Percentiles rank a stretch among this genome's conserved stretches.
Conservation (phyloP, 2,888 invertebrate genomes). For the Cheilosia pagana region DNA sequence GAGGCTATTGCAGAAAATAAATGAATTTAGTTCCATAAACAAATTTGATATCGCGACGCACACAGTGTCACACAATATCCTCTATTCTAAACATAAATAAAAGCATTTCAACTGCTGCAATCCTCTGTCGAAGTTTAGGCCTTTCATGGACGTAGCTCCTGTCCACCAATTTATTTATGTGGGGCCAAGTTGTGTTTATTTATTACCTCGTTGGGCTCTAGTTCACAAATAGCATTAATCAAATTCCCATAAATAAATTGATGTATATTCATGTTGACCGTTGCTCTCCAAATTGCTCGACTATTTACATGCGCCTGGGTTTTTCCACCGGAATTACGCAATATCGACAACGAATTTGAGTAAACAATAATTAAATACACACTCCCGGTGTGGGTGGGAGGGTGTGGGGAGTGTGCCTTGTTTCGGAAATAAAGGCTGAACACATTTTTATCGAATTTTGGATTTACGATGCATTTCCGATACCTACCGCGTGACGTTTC, state of each 20-base stretch:
- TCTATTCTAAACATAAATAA: not conserved
- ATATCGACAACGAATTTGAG: slow-evolving; percentile 9
- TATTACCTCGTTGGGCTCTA: not conserved
- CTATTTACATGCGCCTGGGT: slow-evolving; percentile 10
- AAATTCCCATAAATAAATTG: slow-evolving; percentile 18
- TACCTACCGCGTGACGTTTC: not conserved
- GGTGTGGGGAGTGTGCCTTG: not conserved
- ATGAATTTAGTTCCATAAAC: too few relatives aligned
- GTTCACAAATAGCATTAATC: slow-evolving; percentile 17
- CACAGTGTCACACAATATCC: too few relatives aligned
- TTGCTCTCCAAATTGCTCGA: not conserved
- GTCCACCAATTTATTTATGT: not conserved
- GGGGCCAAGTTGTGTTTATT: not conserved
- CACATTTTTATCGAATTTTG: slow-evolving; percentile 13
- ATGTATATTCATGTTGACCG: slow-evolving; percentile 15
- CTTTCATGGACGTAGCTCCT: not conserved
- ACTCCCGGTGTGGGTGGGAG: too few relatives aligned
- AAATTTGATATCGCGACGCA: too few relatives aligned
- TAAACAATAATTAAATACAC: slow-evolving; percentile 6
- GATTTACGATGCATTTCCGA: slow-evolving; percentile 25
- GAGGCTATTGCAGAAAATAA: too few relatives aligned
- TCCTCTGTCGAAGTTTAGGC: not conserved
- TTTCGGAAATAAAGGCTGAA: slow-evolving; percentile 6
- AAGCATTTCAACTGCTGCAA: not conserved
- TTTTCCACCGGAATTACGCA: slow-evolving; percentile 5